Percentiles rank a stretch among this genome's conserved stretches.
These are phyloP conservation scores for Drosophila tani DNA, from an alignment of 1,140 invertebrate genomes.

Conservation along the genomic window DNA sequence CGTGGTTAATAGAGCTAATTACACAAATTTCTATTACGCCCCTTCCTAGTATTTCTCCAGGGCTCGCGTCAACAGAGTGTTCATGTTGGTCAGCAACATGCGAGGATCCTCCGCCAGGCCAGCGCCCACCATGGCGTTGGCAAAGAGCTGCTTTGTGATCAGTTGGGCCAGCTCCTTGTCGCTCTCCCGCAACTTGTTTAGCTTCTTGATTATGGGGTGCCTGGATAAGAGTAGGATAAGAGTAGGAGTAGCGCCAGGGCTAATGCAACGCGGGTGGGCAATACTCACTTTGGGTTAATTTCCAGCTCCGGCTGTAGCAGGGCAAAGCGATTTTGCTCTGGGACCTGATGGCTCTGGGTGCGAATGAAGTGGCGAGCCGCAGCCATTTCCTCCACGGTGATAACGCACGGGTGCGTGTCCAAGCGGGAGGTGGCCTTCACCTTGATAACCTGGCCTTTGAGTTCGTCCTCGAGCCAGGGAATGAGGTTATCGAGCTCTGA, in stretches of 20 bases:
- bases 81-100: slow-evolving; percentile 93
- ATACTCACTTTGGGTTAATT: slow-evolving; percentile 94
- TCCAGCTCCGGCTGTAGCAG: slow-evolving; percentile 96
- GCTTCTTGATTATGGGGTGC: slow-evolving; percentile 96
- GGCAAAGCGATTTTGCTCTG: slow-evolving; percentile 94
- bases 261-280: background rate
- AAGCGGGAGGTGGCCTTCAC: slow-evolving; percentile 93
- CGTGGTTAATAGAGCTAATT: slow-evolving; percentile 15
- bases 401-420: slow-evolving; percentile 95
- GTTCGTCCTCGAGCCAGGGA: slow-evolving; percentile 90
- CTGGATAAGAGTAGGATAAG: slow-evolving; percentile 85
- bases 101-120: slow-evolving; percentile 97
- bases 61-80: slow-evolving; percentile 93
- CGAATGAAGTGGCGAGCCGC: slow-evolving; percentile 97
- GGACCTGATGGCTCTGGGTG: slow-evolving; percentile 93
- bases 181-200: slow-evolving; percentile 89
- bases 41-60: slow-evolving; percentile 90
- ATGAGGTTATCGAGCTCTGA: slow-evolving; percentile 91
- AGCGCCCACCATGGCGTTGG: slow-evolving; percentile 97
- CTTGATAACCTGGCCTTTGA: slow-evolving; percentile 92
- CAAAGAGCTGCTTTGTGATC: slow-evolving; percentile 95
- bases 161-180: slow-evolving; percentile 94
- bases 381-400: slow-evolving; percentile 98
- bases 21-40: background rate
- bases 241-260: background rate